These are phyloP conservation scores for Lepidochitona cinerea DNA, from an alignment of 2,888 invertebrate species.

Conservation along the genomic window DNA sequence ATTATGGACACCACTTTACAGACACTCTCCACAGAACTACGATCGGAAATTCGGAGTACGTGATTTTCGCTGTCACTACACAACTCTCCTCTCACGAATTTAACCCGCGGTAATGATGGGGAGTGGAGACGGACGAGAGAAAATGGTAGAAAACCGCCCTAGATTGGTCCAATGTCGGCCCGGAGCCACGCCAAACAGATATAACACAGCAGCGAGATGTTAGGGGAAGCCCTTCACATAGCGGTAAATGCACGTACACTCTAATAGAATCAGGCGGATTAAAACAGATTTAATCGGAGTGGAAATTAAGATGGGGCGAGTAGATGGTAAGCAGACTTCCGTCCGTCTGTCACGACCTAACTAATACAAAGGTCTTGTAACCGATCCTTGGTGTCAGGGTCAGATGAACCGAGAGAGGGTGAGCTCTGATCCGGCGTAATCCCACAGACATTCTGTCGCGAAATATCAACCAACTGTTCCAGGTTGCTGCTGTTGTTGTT, in stretches of 20 bases:
- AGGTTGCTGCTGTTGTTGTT: too few species aligned
- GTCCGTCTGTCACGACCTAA: not conserved
- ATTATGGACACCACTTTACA: not conserved
- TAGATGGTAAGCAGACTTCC: not conserved
- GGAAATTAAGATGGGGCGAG: not conserved
- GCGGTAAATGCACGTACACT: not conserved
- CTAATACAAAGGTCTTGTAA: not conserved
- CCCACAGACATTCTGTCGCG: too few species aligned
- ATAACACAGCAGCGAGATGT: too few species aligned
- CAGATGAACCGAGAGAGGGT: too few species aligned
- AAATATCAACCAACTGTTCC: too few species aligned
- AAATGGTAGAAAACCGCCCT: not conserved
- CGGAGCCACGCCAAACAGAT: too few species aligned
- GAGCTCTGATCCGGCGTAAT: too few species aligned
- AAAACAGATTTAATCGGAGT: not conserved
- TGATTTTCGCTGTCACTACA: not conserved
- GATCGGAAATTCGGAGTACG: slow-evolving; percentile 2
- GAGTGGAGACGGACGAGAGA: not conserved
- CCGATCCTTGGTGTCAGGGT: too few species aligned
- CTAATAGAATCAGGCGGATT: not conserved
- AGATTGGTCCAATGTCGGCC: not conserved
- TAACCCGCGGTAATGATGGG: not conserved
- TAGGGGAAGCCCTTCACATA: not conserved
- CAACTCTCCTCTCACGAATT: not conserved
- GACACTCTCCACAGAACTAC: not conserved